Evolutionary conservation across 2,797 vertebrate genomes (phyloP), one percentile per base, ranked within the genome.

Genomic region (Leptoclinus maculatus): DNA sequence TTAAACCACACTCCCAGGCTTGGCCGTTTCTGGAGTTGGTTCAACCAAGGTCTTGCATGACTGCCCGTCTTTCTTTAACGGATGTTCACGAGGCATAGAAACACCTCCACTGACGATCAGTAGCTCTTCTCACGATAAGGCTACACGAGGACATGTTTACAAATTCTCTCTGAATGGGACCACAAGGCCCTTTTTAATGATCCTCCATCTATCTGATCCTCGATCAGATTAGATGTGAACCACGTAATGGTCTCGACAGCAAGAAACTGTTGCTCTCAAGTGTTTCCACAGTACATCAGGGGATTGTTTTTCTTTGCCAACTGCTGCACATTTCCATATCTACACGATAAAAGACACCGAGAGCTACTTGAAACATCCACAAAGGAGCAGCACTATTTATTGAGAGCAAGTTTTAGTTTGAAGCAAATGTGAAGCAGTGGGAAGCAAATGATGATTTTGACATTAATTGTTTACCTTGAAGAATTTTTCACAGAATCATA

Each of bases 1-100:
- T 89, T 95, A 95, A 91, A 96, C 90, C 67, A 96, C 94, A 0
- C 94, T 95, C 95, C 94, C 94, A 0, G 94, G 92, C 68, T 95
- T 90, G 88, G 92, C 81, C 14, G 75, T 95, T 84, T 93, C 94
- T 96, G 87, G 2, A 83, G 63, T 12, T 13, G 29, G 70, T 88
- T 85, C 78, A 82, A 41, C 65, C 1, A 45, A 83, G 62, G 83
- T 88, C 80, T 85, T 72, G 21, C 66, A 82, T 65, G 49, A 65
- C 71, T 64, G 80, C 34, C 71, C 53, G 51, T 84, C 66, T 86
- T 74, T 78, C 57, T 88, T 84, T 56, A 56, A 29, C 69, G 49
- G n/a, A 39, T 70, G 80, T 85, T 88, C 81, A 77, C 34, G 23
- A 78, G 86, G 66, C 64, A 71, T 74, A 72, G 84, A 84, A 80